A percentile compares a stretch with the other conserved stretches of the same genome.
Evolutionary conservation across 1,140 invertebrate species (phyloP).

Genomic region (Rhynchophorus ferrugineus): DNA sequence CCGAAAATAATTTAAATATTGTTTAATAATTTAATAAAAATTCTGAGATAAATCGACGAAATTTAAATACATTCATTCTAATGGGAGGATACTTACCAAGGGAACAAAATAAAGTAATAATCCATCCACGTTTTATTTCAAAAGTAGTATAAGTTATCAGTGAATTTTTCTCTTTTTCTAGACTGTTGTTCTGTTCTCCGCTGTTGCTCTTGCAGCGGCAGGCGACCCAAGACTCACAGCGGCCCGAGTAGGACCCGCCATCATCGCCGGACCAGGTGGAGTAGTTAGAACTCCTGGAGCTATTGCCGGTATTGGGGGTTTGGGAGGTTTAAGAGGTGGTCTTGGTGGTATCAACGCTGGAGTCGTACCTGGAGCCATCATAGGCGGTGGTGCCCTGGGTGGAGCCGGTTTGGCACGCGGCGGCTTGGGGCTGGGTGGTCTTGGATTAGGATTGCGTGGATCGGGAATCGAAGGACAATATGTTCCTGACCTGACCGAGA

Average conservation of each 20-base stretch:
- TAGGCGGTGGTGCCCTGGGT: background rate
- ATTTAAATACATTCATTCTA: too few species aligned
- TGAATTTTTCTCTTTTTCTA: background rate
- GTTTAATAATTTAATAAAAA: too few species aligned
- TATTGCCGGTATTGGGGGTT: background rate
- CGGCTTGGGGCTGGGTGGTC: background rate
- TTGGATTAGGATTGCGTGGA: background rate
- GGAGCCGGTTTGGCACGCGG: background rate
- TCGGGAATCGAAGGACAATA: constrained; percentile 14
- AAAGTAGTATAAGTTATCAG: too few species aligned
- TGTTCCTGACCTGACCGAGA: constrained; percentile 14
- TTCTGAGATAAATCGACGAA: too few species aligned
- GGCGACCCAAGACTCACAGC: background rate
- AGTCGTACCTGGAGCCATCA: background rate
- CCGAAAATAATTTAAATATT: too few species aligned
- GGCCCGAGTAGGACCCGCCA: background rate
- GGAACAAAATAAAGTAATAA: too few species aligned
- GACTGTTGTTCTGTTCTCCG: background rate
- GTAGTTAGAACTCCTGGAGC: background rate
- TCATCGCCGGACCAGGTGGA: background rate
- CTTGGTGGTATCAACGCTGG: background rate
- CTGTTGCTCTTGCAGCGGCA: background rate
- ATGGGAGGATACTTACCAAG: too few species aligned
- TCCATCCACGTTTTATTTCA: too few species aligned
- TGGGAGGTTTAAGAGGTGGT: background rate